A percentile compares a stretch with the other conserved stretches of the same genome.
Conservation (phyloP, 2,888 invertebrate species). For the Priapulus caudatus region DNA sequence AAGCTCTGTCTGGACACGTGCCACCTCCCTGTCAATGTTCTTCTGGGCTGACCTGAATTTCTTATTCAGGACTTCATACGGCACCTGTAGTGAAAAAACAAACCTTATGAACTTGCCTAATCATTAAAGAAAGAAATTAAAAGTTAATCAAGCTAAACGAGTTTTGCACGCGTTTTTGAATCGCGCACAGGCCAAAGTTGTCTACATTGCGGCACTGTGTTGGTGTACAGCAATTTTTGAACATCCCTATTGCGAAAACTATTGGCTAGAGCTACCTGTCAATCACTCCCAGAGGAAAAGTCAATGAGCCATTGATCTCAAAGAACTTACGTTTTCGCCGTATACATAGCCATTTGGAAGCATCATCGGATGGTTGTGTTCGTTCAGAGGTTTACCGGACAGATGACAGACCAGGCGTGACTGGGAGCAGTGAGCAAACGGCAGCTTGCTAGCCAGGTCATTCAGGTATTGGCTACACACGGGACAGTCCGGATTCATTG, state of each 20-base stretch:
- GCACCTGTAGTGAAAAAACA: slow-evolving; percentile 53
- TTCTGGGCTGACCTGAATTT: slow-evolving; percentile 91
- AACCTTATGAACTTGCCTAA: slow-evolving; percentile 5
- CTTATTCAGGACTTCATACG: slow-evolving; percentile 94
- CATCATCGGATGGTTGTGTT: slow-evolving; percentile 96
- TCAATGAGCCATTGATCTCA: background rate
- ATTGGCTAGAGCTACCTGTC: too few relatives aligned
- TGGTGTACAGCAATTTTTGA: too few relatives aligned
- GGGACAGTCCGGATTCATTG: slow-evolving; percentile 67
- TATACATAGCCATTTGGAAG: slow-evolving; percentile 97
- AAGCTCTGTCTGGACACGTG: background rate
- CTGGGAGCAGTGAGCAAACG: slow-evolving; percentile 85
- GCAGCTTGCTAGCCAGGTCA: slow-evolving; percentile 68
- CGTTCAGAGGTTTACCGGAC: slow-evolving; percentile 80
- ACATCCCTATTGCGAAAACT: too few relatives aligned
- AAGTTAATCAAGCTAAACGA: too few relatives aligned
- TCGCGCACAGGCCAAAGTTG: too few relatives aligned
- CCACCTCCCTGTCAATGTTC: slow-evolving; percentile 63
- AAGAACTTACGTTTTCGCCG: slow-evolving; percentile 61
- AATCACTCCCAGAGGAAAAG: too few relatives aligned
- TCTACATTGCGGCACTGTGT: too few relatives aligned
- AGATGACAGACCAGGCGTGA: slow-evolving; percentile 83
- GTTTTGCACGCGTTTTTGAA: too few relatives aligned
- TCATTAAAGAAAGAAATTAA: background rate
- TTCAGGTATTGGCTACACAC: slow-evolving; percentile 80